phyloP scores from a whole-genome alignment of 2,113 vertebrate genomes.

The Zingel zingel region DNA sequence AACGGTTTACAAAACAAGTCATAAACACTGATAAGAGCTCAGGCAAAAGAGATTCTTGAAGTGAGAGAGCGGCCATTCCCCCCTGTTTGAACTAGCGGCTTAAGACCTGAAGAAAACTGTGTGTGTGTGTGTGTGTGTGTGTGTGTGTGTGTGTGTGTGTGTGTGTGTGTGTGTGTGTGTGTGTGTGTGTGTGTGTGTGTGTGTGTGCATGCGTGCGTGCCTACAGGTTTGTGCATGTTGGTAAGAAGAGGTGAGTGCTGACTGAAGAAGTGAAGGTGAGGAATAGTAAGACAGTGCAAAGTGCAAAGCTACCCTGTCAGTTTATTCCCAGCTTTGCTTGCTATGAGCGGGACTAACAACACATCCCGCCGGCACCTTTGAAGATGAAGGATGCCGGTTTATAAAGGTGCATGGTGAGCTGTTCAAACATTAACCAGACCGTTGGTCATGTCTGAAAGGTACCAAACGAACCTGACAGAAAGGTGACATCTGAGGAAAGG shows the following conservation, averaged over 20 bases:
- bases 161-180: slow-evolving; percentile 1
- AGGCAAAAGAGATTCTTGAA: slow-evolving; percentile 42
- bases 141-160: background rate
- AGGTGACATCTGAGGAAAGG: slow-evolving; percentile 11
- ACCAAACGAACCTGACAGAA: slow-evolving; percentile 27
- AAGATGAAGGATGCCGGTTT: slow-evolving; percentile 88
- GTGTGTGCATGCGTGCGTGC: background rate
- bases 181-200: background rate
- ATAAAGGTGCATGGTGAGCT: slow-evolving; percentile 79
- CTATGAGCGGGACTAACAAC: slow-evolving; percentile 43
- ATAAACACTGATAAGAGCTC: slow-evolving; percentile 79
- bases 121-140: slow-evolving; percentile 8
- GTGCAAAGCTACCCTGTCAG: slow-evolving; percentile 67
- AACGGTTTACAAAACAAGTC: slow-evolving; percentile 75
- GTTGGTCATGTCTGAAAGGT: slow-evolving; percentile 37
- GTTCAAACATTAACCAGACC: slow-evolving; percentile 90
- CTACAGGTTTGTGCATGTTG: slow-evolving; percentile 12
- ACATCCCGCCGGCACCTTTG: slow-evolving; percentile 81
- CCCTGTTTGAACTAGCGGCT: slow-evolving; percentile 55
- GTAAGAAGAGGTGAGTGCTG: slow-evolving; percentile 5
- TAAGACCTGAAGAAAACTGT: slow-evolving; percentile 27
- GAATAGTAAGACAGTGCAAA: slow-evolving; percentile 64
- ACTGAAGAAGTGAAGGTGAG: slow-evolving; percentile 34
- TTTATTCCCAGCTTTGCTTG: slow-evolving; percentile 81
- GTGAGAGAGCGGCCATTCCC: slow-evolving; percentile 45